phyloP scores from a whole-genome alignment of 2,113 vertebrate species.

The Otus sunia region DNA sequence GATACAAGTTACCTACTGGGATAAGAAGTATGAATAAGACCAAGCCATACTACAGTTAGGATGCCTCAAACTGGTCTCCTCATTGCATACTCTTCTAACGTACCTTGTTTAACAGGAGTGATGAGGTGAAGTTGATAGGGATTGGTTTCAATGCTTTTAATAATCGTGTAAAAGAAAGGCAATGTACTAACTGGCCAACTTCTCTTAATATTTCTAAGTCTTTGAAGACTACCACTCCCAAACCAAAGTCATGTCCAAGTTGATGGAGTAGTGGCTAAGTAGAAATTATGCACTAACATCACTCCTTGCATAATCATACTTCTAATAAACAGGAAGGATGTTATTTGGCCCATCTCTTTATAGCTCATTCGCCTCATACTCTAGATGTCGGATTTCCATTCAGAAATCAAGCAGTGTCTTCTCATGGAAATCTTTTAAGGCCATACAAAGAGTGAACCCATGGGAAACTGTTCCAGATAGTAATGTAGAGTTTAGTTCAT shows the following conservation, averaged over 20 bases:
- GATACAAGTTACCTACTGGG: not conserved
- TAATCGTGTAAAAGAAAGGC: not conserved
- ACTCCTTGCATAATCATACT: not conserved
- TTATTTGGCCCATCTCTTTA: not conserved
- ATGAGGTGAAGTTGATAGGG: not conserved
- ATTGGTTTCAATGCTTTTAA: not conserved
- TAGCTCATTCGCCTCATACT: not conserved
- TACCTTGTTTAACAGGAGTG: not conserved
- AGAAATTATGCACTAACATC: not conserved
- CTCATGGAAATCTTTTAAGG: not conserved
- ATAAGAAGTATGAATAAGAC: not conserved
- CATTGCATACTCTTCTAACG: not conserved
- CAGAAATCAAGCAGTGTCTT: not conserved
- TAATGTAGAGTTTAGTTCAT: not conserved
- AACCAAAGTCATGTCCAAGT: rapidly evolving
- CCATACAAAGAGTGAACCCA: not conserved
- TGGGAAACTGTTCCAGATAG: not conserved
- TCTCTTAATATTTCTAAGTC: not conserved
- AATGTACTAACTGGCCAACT: not conserved
- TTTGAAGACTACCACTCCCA: not conserved
- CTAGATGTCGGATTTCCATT: not conserved
- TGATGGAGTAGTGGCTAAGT: not conserved
- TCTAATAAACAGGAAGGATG: not conserved
- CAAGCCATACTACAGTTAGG: not conserved
- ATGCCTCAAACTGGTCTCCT: not conserved